Base-by-base conservation (phyloP, 2,888 invertebrate genomes). In the Ditula angustiorana region DNA sequence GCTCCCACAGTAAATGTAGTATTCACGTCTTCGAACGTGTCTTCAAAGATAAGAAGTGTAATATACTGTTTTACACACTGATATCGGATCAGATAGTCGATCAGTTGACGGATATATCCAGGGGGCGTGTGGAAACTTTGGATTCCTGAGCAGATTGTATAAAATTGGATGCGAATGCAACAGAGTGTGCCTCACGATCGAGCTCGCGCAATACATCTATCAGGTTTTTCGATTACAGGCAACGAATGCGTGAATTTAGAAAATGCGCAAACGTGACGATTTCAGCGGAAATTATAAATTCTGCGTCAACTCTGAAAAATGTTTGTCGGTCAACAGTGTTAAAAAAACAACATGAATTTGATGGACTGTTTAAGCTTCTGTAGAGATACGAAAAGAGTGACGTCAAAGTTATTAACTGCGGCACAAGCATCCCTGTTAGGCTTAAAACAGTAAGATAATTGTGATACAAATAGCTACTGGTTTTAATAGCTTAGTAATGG, bases 191-290 rank as follows among this genome's bases (percentile, higher is more conserved):
- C 37, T 21, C 37, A 23, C 62, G 41, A 30, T 30, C 13, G 49
- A 26, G 24, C 16, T 37, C 13, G 7, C 37, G 21, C 13, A 21
- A 11, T 37, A 41, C 56, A 57, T 62, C 49, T 62, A 41, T 62
- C 49, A 62, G 24, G 50, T 24, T 56, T 55, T 57, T 62, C 49
- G 30, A 57, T 62, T 57, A 61, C 28, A 61, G 35, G 30, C 55
- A 30, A 49, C 49, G 50, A 50, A 62, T 57, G 62, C 50, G 57
- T 62, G 62, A 28, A 35, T 26, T 41, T 13, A 37, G 35, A 24
- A 60, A 53, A 49, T n/a, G 33, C 24, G 19, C n/a, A 5, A 50
- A 46, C 30, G 30, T 5, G 52, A 53, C 44, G 30, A 23, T 24
- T 13, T 49, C 11, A 13, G 35, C 23, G n/a, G 16, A 8, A 16